Evolutionary conservation across 1,140 invertebrate species (phyloP).

Genomic region (Lucilia cuprina): DNA sequence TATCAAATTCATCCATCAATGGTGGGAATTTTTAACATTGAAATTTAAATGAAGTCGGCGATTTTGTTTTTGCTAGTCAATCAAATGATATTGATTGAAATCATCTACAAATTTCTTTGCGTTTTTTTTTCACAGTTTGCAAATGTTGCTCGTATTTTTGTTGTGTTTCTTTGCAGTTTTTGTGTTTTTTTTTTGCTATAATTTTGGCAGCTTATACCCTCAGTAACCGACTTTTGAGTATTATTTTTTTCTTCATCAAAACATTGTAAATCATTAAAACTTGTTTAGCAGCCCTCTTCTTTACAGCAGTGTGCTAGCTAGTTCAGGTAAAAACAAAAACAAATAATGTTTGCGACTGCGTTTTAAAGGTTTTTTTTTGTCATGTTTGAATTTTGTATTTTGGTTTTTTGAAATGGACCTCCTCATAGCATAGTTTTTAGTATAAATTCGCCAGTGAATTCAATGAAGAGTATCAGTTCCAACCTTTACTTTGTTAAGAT

Average conservation of each 20-base stretch:
- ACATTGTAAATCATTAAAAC: conserved; percentile 23
- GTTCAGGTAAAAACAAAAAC: not conserved
- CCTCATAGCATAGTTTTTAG: conserved; percentile 45
- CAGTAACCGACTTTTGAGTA: not conserved
- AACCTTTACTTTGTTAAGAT: conserved; percentile 55
- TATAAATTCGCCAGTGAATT: conserved; percentile 57
- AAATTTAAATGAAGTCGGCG: not conserved
- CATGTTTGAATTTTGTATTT: not conserved
- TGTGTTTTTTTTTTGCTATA: not conserved
- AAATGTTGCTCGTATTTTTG: not conserved
- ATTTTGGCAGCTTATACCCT: not conserved
- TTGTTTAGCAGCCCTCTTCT: conserved; percentile 25
- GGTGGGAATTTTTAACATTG: not conserved
- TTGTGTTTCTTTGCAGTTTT: not conserved
- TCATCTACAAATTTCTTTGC: not conserved
- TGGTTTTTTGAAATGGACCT: not conserved
- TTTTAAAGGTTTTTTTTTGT: not conserved
- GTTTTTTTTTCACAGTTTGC: not conserved
- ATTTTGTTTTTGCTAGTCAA: not conserved
- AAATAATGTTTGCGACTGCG: not conserved
- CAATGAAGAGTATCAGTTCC: conserved; percentile 60
- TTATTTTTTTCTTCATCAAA: not conserved
- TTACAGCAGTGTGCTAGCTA: not conserved
- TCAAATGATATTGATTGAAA: not conserved
- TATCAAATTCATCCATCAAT: not conserved